Evolutionary conservation across 37 sponge, comb jelly and placozoan genomes (phyloP).

Genomic region (Mnemiopsis leidyi): DNA sequence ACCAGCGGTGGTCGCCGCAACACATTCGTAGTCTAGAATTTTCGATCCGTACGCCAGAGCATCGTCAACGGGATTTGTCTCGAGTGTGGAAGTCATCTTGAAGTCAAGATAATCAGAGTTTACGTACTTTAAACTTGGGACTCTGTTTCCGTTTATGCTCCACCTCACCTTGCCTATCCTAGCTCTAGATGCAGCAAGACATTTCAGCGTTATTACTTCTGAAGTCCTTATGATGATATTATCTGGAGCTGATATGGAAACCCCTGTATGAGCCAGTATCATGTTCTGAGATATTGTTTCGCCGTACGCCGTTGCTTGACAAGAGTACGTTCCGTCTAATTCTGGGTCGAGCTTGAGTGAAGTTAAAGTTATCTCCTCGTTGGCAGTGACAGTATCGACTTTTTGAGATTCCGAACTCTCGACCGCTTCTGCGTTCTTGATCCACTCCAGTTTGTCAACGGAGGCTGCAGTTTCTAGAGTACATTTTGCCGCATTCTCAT

Average conservation of each 20-base stretch:
- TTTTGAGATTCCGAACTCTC: background rate
- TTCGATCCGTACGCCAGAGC: background rate
- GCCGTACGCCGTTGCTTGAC: background rate
- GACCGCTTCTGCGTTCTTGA: conserved; percentile 3
- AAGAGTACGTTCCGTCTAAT: conserved; percentile 12
- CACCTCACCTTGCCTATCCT: background rate
- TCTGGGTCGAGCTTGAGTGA: conserved; percentile 7
- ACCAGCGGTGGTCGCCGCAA: background rate
- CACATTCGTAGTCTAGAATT: background rate
- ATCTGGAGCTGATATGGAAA: background rate
- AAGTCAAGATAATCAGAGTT: background rate
- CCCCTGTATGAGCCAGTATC: background rate
- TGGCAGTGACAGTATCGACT: background rate
- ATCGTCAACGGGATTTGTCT: background rate
- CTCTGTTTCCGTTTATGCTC: background rate
- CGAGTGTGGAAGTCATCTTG: background rate
- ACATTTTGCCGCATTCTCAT: background rate
- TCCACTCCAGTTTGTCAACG: background rate
- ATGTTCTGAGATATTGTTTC: background rate
- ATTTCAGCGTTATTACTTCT: background rate
- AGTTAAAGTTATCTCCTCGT: background rate
- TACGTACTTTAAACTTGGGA: background rate
- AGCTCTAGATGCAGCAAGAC: background rate
- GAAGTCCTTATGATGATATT: background rate
- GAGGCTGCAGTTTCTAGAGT: background rate